Percentiles rank a stretch among this genome's conserved stretches.
These are phyloP conservation scores for Lasioglossum baleicum DNA, from an alignment of 1,140 invertebrate genomes.

Conservation along the genomic window DNA sequence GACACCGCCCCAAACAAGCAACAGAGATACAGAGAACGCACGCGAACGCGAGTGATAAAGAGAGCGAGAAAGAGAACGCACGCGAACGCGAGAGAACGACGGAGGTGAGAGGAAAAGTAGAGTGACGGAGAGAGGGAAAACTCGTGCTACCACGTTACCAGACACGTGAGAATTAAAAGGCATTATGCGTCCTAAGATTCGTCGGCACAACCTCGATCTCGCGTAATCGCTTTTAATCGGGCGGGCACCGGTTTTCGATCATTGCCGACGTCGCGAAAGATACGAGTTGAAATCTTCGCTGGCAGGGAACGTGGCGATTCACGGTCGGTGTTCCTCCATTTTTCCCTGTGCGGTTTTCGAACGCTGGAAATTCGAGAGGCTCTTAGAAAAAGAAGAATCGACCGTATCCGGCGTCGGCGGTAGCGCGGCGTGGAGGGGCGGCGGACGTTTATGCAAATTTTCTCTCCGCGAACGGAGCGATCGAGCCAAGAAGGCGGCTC, in stretches of 20 bases:
- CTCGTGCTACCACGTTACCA: conserved; percentile 53
- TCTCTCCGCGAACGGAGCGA: background rate
- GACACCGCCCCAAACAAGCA: too few species aligned
- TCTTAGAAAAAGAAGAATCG: conserved; percentile 1
- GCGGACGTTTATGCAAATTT: conserved; percentile 34
- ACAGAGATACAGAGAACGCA: background rate
- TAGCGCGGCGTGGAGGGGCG: background rate
- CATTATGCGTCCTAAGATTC: conserved; percentile 14
- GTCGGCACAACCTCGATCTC: background rate
- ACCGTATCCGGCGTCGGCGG: background rate
- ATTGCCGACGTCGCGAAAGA: background rate
- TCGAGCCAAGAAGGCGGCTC: conserved; percentile 8
- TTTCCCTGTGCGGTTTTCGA: background rate
- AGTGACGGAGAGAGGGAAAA: conserved; percentile 4
- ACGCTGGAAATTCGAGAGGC: background rate
- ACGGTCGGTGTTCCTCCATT: too few species aligned
- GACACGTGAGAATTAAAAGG: conserved; percentile 64
- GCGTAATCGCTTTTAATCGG: conserved; percentile 11
- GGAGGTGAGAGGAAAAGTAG: background rate
- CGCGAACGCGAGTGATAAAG: too few species aligned
- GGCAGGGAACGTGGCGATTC: background rate
- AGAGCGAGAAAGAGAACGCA: background rate
- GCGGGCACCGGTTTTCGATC: background rate
- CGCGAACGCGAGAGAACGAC: background rate
- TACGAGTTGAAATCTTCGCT: background rate